Evolutionary conservation across 2,797 vertebrate species (phyloP).

Genomic region (Huso huso): DNA sequence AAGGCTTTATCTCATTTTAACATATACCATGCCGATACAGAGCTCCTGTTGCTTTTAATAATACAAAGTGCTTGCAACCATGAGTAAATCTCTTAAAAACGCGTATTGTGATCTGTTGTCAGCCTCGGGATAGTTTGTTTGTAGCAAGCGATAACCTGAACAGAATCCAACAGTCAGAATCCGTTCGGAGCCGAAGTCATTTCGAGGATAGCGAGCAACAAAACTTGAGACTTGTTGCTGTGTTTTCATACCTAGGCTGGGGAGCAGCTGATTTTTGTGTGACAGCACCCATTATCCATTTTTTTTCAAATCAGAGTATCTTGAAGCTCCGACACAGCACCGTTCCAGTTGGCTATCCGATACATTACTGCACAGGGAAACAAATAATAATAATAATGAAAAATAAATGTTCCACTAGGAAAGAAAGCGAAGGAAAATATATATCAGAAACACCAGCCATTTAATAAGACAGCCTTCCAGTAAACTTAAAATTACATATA

Average conservation of each 20-base stretch:
- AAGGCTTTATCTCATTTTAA: slow-evolving; percentile 40
- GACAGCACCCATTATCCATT: slow-evolving; percentile 19
- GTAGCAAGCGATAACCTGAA: slow-evolving; percentile 12
- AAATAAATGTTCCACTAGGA: slow-evolving; percentile 13
- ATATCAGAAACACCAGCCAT: too few species aligned
- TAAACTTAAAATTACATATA: too few species aligned
- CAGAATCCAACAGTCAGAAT: slow-evolving; percentile 24
- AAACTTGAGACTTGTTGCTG: slow-evolving; percentile 16
- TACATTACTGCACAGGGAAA: slow-evolving; percentile 4
- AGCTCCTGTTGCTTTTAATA: too few species aligned
- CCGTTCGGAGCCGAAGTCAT: slow-evolving; percentile 24
- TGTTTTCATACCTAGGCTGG: slow-evolving; percentile 9
- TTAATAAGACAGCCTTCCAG: too few species aligned
- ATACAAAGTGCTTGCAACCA: too few species aligned
- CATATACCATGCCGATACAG: slow-evolving; percentile 18
- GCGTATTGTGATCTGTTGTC: neutral
- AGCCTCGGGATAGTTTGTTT: neutral
- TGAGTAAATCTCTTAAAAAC: too few species aligned
- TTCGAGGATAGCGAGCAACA: slow-evolving; percentile 20
- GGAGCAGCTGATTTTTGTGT: slow-evolving; percentile 12
- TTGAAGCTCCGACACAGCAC: slow-evolving; percentile 11
- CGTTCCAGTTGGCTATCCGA: slow-evolving; percentile 6
- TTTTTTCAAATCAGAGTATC: slow-evolving; percentile 23
- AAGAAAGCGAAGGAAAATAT: neutral
- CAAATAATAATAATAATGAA: neutral